Evolutionary conservation across 2,113 vertebrate genomes (phyloP).

Genomic region (Chaetodon auriga): DNA sequence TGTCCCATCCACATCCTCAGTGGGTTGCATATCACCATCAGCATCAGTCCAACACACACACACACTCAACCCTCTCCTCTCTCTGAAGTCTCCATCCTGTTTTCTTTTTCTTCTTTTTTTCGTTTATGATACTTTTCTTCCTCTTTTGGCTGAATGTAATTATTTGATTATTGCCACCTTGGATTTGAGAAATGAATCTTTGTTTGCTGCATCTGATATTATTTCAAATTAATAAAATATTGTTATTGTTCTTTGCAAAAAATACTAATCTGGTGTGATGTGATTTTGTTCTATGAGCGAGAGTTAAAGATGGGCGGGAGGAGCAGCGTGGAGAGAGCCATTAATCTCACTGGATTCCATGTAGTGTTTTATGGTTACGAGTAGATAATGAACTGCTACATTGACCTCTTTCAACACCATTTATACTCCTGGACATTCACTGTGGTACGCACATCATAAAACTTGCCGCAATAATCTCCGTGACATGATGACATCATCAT

Average conservation of each 20-base stretch:
- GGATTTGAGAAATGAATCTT: conserved; percentile 72
- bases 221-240: conserved; percentile 81
- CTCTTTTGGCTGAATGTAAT: conserved; percentile 79
- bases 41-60: conserved; percentile 38
- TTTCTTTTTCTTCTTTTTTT: not conserved
- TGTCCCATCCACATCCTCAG: conserved; percentile 18
- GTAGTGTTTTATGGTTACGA: conserved; percentile 42
- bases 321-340: not conserved
- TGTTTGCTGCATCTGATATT: conserved; percentile 82
- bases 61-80: conserved; percentile 6
- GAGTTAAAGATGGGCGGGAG: not conserved
- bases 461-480: conserved; percentile 36
- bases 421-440: not conserved
- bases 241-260: conserved; percentile 80
- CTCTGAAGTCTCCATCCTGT: conserved; percentile 36
- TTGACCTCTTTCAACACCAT: conserved; percentile 41
- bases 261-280: conserved; percentile 15
- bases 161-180: conserved; percentile 75
- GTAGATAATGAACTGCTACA: conserved; percentile 44
- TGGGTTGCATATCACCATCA: conserved; percentile 35
- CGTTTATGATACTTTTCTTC: conserved; percentile 47
- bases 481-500: conserved; percentile 51
- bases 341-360: conserved; percentile 8
- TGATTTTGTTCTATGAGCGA: not conserved
- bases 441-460: conserved; percentile 43